phyloP scores from a whole-genome alignment of 2,888 invertebrate genomes.

The Peribatodes rhomboidaria region DNA sequence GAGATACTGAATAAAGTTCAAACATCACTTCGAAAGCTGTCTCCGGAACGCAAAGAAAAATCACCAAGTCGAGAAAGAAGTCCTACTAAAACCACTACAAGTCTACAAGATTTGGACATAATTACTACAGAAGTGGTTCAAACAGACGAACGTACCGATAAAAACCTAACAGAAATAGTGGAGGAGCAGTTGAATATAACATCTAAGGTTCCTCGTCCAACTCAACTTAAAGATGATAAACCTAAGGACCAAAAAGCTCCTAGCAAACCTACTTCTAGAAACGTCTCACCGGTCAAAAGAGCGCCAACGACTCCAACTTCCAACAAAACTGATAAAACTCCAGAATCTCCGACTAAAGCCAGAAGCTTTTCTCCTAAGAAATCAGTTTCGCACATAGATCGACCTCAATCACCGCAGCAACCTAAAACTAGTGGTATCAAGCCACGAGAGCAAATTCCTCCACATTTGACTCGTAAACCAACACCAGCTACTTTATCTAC shows the following conservation, averaged over 20 bases:
- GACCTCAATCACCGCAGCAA: conserved; percentile 75
- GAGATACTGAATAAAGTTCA: conserved; percentile 75
- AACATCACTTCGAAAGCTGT: conserved; percentile 73
- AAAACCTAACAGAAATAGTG: conserved; percentile 47
- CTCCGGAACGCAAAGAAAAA: conserved; percentile 70
- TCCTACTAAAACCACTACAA: conserved; percentile 64
- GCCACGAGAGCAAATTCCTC: conserved; percentile 65
- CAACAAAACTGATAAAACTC: conserved; percentile 55
- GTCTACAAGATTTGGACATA: conserved; percentile 65
- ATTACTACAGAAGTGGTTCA: conserved; percentile 45
- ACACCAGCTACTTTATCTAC: conserved; percentile 62
- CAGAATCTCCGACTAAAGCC: conserved; percentile 63
- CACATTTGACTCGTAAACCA: conserved; percentile 64
- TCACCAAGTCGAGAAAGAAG: conserved; percentile 67
- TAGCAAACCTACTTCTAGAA: conserved; percentile 67
- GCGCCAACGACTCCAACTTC: conserved; percentile 49
- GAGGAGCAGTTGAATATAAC: conserved; percentile 48
- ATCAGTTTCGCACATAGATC: conserved; percentile 60
- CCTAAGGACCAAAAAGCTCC: conserved; percentile 57
- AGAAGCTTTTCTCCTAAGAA: conserved; percentile 78
- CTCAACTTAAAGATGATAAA: conserved; percentile 55
- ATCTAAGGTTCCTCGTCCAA: conserved; percentile 37
- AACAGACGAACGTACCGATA: conserved; percentile 38
- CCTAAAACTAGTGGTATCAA: conserved; percentile 66
- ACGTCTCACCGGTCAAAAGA: conserved; percentile 73